phyloP scores from a whole-genome alignment of 2,113 vertebrate species.

The Lophotis ruficrista region DNA sequence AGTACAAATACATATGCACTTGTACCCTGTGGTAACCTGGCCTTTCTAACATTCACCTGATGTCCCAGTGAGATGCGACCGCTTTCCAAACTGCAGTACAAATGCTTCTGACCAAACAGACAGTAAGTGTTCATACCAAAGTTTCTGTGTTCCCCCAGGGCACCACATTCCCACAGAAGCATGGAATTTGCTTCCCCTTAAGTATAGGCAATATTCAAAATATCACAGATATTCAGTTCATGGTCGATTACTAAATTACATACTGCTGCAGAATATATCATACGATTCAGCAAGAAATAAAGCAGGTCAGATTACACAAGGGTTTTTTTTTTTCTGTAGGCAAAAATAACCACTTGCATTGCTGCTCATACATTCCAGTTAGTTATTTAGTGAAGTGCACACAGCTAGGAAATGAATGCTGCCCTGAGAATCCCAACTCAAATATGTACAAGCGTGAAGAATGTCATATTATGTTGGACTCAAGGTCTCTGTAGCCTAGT shows the following conservation, averaged over 20 bases:
- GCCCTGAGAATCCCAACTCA: background rate
- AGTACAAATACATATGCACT: background rate
- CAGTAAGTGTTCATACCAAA: background rate
- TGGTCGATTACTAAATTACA: background rate
- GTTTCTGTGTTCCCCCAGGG: background rate
- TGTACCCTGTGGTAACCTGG: background rate
- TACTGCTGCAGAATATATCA: background rate
- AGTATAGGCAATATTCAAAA: background rate
- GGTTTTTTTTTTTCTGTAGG: background rate
- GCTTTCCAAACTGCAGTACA: background rate
- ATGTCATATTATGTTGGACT: background rate
- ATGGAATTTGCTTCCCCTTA: background rate
- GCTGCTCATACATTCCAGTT: background rate
- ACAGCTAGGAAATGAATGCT: background rate
- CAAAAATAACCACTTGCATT: slow-evolving; percentile 4
- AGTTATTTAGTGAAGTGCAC: background rate
- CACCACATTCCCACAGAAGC: background rate
- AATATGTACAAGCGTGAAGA: background rate
- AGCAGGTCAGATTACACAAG: background rate
- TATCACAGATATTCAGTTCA: background rate
- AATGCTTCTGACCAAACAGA: background rate
- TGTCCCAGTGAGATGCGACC: background rate
- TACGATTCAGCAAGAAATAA: background rate
- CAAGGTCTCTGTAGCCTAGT: background rate
- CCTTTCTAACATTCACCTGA: background rate